phyloP scores from a whole-genome alignment of 2,888 invertebrate genomes.

The Belgica antarctica region DNA sequence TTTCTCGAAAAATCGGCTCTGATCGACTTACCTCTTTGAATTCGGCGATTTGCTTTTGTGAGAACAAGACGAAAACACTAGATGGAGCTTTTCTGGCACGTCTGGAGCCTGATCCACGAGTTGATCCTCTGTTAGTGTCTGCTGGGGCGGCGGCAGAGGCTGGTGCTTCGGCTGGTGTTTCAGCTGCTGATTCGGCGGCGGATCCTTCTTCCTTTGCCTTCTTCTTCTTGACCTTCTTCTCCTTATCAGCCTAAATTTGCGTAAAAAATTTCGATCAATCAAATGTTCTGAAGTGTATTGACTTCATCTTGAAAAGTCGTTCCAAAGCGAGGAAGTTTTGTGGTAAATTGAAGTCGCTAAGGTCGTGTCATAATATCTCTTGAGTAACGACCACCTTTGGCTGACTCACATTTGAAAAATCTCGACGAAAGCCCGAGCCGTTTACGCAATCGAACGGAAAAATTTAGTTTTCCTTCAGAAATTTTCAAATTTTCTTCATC shows the following conservation, averaged over 20 bases:
- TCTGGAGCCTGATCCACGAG: slow-evolving; percentile 70
- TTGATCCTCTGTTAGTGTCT: slow-evolving; percentile 69
- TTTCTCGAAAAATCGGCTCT: slow-evolving; percentile 46
- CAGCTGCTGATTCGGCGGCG: slow-evolving; percentile 64
- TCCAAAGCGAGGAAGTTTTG: background rate
- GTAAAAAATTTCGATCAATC: background rate
- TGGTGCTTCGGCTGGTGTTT: slow-evolving; percentile 66
- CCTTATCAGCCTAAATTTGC: slow-evolving; percentile 76
- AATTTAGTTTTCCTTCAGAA: background rate
- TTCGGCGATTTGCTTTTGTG: slow-evolving; percentile 92
- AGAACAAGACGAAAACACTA: slow-evolving; percentile 96
- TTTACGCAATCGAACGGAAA: slow-evolving; percentile 18
- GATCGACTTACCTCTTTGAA: slow-evolving; percentile 81
- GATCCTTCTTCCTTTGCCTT: slow-evolving; percentile 73
- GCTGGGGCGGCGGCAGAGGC: slow-evolving; percentile 66
- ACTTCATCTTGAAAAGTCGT: background rate
- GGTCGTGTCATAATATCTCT: slow-evolving; percentile 4
- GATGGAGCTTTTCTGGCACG: slow-evolving; percentile 85
- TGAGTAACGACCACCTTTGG: background rate
- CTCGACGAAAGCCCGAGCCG: background rate
- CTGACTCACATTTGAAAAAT: background rate
- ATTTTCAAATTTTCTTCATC: slow-evolving; percentile 17
- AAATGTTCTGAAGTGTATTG: background rate
- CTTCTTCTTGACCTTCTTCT: slow-evolving; percentile 89
- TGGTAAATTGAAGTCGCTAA: background rate